Conservation (phyloP, 2,113 vertebrate genomes). For the Menura novaehollandiae region DNA sequence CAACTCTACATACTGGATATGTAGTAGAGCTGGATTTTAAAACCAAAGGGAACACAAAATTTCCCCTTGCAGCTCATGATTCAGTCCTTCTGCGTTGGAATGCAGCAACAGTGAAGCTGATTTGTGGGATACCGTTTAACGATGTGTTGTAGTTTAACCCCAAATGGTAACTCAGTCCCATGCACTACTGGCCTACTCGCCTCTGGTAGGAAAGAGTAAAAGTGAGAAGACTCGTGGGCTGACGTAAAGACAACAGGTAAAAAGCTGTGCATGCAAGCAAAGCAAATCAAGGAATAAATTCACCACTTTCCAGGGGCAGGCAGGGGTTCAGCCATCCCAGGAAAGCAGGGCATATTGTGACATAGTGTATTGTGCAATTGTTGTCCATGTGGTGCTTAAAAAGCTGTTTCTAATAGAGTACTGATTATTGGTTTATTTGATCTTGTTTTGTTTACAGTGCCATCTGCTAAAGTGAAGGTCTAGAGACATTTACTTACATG, state of each 20-base stretch:
- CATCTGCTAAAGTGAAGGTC: not conserved
- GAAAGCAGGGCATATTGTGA: not conserved
- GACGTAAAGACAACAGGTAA: not conserved
- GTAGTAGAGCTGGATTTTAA: constrained; percentile 11
- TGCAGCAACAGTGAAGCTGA: not conserved
- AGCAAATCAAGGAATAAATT: not conserved
- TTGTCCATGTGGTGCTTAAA: not conserved
- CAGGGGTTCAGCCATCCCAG: not conserved
- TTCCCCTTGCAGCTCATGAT: not conserved
- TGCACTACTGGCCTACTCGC: not conserved
- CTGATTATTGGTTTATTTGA: not conserved
- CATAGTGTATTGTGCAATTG: not conserved
- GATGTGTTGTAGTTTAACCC: not conserved
- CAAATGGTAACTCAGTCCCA: not conserved
- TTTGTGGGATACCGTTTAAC: not conserved
- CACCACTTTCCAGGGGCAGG: not conserved
- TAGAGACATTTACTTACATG: not conserved
- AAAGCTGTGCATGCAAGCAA: not conserved
- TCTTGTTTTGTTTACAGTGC: not conserved
- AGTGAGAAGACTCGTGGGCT: not conserved
- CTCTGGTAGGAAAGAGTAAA: not conserved
- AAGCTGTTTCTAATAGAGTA: not conserved
- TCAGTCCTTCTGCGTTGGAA: not conserved
- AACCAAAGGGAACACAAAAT: not conserved
- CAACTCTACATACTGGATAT: not conserved